Evolutionary conservation across 2,113 vertebrate genomes (phyloP), one percentile per base, ranked within the genome.

Genomic region (Syrmaticus mikado): DNA sequence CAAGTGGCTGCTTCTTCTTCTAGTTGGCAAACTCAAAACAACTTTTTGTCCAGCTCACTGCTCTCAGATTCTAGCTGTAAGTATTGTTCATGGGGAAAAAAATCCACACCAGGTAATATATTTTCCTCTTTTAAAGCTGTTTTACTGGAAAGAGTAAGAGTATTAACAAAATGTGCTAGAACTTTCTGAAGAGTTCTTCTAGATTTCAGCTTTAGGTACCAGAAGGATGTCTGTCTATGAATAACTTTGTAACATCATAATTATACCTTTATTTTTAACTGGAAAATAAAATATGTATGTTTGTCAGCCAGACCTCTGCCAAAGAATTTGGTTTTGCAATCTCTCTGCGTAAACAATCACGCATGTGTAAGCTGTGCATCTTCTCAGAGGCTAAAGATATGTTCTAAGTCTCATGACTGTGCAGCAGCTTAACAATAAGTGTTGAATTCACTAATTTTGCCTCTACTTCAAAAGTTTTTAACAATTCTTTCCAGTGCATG

Each of bases 21-120:
- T 28, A 97, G 97, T 25, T 97, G 98, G 87, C 97, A 85, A 93
- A 96, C 80, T 70, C 94, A 95, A 19, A 82, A 53, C 92, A 94
- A 60, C 34, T 96, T 98, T 92, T 95, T 98, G 24, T 97, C 97
- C 89, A 98, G 97, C 95, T 97, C 98, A 21, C 87, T 91, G 65
- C 97, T 96, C 85, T 97, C 97, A 62, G 97, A 98, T 94, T 85
- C 96, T 30, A 93, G 90, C 60, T 97, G 99, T 99, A 97, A 98
- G 99, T 98, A 97, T 96, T 87, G 27, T 95, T 80, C 28, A 65
- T 19, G 67, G 55, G 60, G 11, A 50, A 50, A 24, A 73, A 66
- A 75, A 68, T 21, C 19, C 50, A 12, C n/a, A 50, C 45, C 24
- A 45, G 60, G 12, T 88, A 83, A 75, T 15, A 1, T 66, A n/a